A percentile compares a stretch with the other conserved stretches of the same genome.
Evolutionary conservation across 2,113 vertebrate genomes (phyloP).

Genomic region (Ameiurus melas): DNA sequence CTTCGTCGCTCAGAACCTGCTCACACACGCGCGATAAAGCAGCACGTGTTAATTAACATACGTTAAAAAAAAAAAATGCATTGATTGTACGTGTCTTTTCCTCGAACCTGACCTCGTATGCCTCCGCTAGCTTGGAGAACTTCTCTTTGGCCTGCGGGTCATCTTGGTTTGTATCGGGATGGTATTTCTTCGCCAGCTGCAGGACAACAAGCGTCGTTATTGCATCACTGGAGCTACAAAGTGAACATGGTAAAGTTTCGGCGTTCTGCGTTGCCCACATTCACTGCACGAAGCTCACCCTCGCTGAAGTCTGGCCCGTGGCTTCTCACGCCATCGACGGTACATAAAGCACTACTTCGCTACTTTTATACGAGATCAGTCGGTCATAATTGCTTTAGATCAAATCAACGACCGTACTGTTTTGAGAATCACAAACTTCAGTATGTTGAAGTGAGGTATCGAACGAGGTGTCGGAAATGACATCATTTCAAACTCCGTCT

Average conservation of each 20-base stretch:
- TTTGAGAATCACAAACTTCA: background rate
- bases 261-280: background rate
- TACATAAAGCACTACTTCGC: background rate
- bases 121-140: conserved; percentile 92
- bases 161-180: conserved; percentile 95
- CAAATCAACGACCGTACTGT: too few species aligned
- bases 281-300: too few species aligned
- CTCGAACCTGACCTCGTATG: conserved; percentile 83
- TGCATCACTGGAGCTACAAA: background rate
- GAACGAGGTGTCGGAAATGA: too few species aligned
- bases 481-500: too few species aligned
- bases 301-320: background rate
- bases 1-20: conserved; percentile 91
- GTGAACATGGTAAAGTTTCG: background rate
- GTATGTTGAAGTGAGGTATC: too few species aligned
- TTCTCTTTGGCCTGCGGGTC: conserved; percentile 97
- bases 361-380: background rate
- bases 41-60: background rate
- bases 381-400: background rate
- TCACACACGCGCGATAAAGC: background rate
- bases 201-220: conserved; percentile 18
- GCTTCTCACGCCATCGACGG: too few species aligned
- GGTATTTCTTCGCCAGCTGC: conserved; percentile 97
- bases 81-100: too few species aligned
- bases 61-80: too few species aligned